These are phyloP conservation scores for Numenius arquata DNA, from an alignment of 2,113 vertebrate species.

Conservation along the genomic window DNA sequence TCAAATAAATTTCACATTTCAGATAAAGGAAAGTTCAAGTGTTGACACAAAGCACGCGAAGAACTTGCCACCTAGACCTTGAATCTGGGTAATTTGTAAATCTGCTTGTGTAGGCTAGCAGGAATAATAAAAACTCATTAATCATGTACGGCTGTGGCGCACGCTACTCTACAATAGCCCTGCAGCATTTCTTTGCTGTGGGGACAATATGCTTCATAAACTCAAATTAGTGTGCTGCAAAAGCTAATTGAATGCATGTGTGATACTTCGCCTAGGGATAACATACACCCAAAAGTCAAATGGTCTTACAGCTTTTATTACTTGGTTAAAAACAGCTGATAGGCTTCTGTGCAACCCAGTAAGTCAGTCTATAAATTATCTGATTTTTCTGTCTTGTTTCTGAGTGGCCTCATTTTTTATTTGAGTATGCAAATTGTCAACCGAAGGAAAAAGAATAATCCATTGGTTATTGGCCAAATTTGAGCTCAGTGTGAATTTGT, in stretches of 20 bases:
- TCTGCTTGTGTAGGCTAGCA: not conserved
- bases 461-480: not conserved
- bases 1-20: not conserved
- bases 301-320: constrained; percentile 5
- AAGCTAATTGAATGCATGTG: constrained; percentile 26
- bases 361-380: not conserved
- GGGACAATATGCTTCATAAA: constrained; percentile 47
- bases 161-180: not conserved
- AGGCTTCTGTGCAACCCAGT: not conserved
- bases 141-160: not conserved
- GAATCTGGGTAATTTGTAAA: not conserved
- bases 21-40: not conserved
- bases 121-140: not conserved
- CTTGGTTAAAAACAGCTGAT: not conserved
- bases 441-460: not conserved
- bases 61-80: not conserved
- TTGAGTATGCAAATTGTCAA: not conserved
- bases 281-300: constrained; percentile 18
- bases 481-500: not conserved
- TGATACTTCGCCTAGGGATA: constrained; percentile 6
- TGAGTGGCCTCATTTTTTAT: not conserved
- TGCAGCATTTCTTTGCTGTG: constrained; percentile 28
- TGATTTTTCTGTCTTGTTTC: not conserved
- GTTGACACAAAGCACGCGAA: not conserved
- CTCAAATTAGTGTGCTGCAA: constrained; percentile 44